Conservation (phyloP, 2,113 vertebrate species). For the Arizona elegans region DNA sequence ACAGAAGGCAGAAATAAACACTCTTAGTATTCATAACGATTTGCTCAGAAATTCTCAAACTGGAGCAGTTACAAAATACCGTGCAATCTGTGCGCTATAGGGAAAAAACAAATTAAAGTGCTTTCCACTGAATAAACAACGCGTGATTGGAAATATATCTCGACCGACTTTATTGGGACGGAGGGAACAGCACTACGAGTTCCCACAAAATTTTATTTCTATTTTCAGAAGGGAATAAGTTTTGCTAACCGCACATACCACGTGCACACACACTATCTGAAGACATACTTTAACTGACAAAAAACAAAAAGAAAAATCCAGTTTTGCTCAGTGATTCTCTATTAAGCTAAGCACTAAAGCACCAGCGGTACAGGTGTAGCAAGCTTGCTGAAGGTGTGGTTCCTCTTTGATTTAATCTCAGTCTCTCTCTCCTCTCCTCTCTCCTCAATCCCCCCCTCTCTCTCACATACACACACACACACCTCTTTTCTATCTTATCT, state of each 20-base stretch:
- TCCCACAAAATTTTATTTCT: slow-evolving; percentile 36
- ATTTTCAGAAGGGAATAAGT: slow-evolving; percentile 35
- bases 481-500: not conserved
- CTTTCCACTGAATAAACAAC: not conserved
- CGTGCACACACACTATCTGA: slow-evolving; percentile 14
- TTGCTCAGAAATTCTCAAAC: not conserved
- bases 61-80: not conserved
- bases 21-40: not conserved
- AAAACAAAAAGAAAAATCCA: not conserved
- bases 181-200: slow-evolving; percentile 28
- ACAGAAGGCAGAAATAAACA: not conserved
- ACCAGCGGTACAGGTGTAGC: not conserved
- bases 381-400: not conserved
- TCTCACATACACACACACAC: not conserved
- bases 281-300: not conserved
- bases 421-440: not conserved
- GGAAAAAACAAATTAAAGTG: not conserved
- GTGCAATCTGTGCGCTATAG: not conserved
- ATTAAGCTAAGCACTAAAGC: not conserved
- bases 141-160: slow-evolving; percentile 41
- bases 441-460: not conserved
- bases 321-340: not conserved
- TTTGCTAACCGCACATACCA: slow-evolving; percentile 7
- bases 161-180: not conserved
- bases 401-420: not conserved